These are phyloP conservation scores for Thecophora atra DNA, from an alignment of 2,888 invertebrate genomes.

Conservation along the genomic window DNA sequence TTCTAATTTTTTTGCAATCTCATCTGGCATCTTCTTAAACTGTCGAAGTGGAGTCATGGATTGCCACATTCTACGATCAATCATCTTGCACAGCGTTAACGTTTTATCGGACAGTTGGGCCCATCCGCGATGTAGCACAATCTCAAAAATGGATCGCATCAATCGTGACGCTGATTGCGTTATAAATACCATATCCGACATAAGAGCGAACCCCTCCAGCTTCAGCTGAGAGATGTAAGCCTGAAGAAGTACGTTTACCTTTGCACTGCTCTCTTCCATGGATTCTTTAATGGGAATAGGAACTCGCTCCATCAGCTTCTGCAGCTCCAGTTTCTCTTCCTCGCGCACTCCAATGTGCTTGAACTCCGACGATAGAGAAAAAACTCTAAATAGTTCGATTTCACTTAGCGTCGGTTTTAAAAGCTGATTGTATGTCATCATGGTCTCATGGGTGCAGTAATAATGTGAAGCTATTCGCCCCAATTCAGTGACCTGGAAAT, in stretches of 20 bases:
- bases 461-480: slow-evolving; percentile 98
- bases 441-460: slow-evolving; percentile 97
- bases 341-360: slow-evolving; percentile 90
- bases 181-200: slow-evolving; percentile 99
- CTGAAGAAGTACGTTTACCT: slow-evolving; percentile 93
- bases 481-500: slow-evolving; percentile 88
- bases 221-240: slow-evolving; percentile 98
- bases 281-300: slow-evolving; percentile 99
- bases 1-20: slow-evolving; percentile 95
- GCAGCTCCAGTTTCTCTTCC: slow-evolving; percentile 96
- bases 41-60: slow-evolving; percentile 98
- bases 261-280: slow-evolving; percentile 95
- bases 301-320: slow-evolving; percentile 89
- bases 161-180: slow-evolving; percentile 96
- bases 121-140: slow-evolving; percentile 93
- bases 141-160: slow-evolving; percentile 97
- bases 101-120: slow-evolving; percentile 97
- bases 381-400: slow-evolving; percentile 97
- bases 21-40: slow-evolving; percentile 97
- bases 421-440: slow-evolving; percentile 95
- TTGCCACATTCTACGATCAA: slow-evolving; percentile 99
- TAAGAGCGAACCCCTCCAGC: slow-evolving; percentile 96
- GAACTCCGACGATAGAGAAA: slow-evolving; percentile 97
- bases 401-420: slow-evolving; percentile 96
- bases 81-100: slow-evolving; percentile 97